phyloP scores from a whole-genome alignment of 2,888 invertebrate genomes.

The Cantharis rustica region DNA sequence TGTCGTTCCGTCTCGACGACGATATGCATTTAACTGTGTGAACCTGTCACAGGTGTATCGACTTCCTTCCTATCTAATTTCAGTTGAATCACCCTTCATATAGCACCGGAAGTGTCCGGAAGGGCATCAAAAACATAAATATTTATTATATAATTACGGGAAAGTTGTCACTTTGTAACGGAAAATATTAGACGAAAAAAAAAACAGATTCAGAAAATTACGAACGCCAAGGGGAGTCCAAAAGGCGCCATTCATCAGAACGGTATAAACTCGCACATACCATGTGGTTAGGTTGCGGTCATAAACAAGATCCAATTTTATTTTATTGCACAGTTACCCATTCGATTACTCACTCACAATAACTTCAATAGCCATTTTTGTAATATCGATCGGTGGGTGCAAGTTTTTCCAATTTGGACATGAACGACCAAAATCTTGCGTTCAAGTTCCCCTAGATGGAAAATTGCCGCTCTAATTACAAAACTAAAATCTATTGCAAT shows the following conservation, averaged over 20 bases:
- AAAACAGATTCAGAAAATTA: not conserved
- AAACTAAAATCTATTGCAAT: not conserved
- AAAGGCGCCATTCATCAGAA: not conserved
- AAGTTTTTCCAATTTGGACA: not conserved
- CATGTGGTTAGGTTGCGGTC: not conserved
- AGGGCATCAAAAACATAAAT: slow-evolving; percentile 1
- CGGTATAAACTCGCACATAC: not conserved
- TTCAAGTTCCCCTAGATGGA: not conserved
- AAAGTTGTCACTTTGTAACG: not conserved
- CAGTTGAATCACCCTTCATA: slow-evolving; percentile 18
- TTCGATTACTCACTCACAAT: not conserved
- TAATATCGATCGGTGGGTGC: not conserved
- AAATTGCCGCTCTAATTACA: not conserved
- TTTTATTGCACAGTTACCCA: not conserved
- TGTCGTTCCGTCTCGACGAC: slow-evolving; percentile 14
- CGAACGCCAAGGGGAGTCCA: not conserved
- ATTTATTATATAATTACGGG: not conserved
- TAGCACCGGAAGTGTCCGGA: slow-evolving; percentile 13
- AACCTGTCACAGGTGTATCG: slow-evolving; percentile 29
- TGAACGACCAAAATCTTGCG: not conserved
- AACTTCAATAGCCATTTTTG: not conserved
- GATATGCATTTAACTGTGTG: slow-evolving; percentile 16
- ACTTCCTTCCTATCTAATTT: slow-evolving; percentile 28
- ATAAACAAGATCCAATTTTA: not conserved
- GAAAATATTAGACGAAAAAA: not conserved